These are phyloP conservation scores for Abramis brama DNA, from an alignment of 2,113 vertebrate genomes.

Conservation along the genomic window DNA sequence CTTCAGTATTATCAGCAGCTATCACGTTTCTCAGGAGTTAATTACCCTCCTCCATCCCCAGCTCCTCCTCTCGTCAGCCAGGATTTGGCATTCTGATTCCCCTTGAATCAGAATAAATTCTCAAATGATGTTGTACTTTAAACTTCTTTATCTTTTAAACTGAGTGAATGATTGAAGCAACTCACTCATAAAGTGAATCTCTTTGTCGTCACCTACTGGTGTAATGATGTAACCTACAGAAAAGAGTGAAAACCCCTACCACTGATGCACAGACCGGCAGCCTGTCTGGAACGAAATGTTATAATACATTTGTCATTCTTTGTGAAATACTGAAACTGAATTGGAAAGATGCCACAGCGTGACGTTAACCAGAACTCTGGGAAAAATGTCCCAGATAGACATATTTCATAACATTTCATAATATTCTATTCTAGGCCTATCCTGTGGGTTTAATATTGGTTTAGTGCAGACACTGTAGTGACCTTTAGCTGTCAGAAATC, in stretches of 20 bases:
- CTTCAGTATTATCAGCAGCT: no score
- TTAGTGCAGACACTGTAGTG: not conserved
- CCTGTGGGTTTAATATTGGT: not conserved
- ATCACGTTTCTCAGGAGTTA: no score
- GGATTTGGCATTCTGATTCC: no score
- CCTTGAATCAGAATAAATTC: no score
- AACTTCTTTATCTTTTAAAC: no score
- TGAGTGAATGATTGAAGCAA: not conserved
- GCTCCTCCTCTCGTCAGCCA: no score
- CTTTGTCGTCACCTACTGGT: not conserved
- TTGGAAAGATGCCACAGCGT: not conserved
- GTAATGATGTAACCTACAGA: not conserved
- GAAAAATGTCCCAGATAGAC: not conserved
- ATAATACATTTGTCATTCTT: not conserved
- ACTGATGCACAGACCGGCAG: not conserved
- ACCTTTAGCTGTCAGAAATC: not conserved
- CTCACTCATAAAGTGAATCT: not conserved
- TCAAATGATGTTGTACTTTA: no score
- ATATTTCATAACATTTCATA: not conserved
- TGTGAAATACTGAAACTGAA: not conserved
- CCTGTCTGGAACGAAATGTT: not conserved
- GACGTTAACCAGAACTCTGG: not conserved
- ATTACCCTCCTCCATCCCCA: no score
- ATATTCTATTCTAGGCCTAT: not conserved
- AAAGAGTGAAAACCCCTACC: not conserved